Base-by-base conservation (phyloP, 2,888 invertebrate species). In the Aplocera efformata region DNA sequence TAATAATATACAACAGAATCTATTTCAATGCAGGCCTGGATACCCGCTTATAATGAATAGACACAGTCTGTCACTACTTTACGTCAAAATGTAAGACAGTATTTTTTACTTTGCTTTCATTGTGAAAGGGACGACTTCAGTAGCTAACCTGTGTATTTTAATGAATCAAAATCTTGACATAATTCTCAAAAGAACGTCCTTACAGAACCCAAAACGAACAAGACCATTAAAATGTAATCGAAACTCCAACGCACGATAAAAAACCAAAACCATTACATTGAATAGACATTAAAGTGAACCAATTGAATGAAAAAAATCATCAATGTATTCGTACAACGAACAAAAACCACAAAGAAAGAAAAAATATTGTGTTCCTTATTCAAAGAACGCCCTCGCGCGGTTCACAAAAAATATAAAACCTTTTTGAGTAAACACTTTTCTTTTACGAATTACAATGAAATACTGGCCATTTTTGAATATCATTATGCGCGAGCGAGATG, bases 381-480 rank as follows among this genome's bases (percentile, higher is more conserved):
- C 48, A 53, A 56, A 63, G 59, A 55, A 60, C 56, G 58, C 56
- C 56, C 66, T 58, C 66, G 57, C 60, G 46, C 58, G 48, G 58
- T 62, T 51, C 50, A 53, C 51, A 57, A 54, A 50, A 40, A 53
- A 58, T 64, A 63, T 65, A 56, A 58, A 66, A 63, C 72, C 71
- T 75, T 78, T 75, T 73, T 65, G 47, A 44, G 49, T 68, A 77
- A 71, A 75, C 73, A 76, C 59, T 69, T 67, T 65, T 66, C 63
- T 63, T 69, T 53, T 52, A 49, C 54, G 62, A 65, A 63, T 67
- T 68, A 70, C 64, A 71, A 71, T 61, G 59, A 64, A 71, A 68
- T 69, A 77, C 78, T 79, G 75, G 76, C 75, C 76, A 79, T 82
- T 79, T 45, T 79, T 76, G 69, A 77, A 77, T 79, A 59, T 75